These are phyloP conservation scores for Thymelicus acteon DNA, from an alignment of 2,888 invertebrate genomes.

Conservation along the genomic window DNA sequence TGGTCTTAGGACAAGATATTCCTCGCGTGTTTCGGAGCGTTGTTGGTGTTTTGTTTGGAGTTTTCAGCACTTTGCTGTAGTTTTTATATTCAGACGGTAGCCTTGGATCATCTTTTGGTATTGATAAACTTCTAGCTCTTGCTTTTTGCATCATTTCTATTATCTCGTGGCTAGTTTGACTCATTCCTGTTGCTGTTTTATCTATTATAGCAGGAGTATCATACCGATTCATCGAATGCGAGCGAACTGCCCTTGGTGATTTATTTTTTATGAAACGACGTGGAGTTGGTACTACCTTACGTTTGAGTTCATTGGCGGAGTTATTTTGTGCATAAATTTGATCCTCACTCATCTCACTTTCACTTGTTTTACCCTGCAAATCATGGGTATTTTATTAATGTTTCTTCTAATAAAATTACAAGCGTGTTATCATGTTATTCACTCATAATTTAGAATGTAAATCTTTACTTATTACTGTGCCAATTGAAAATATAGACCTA, in stretches of 20 bases:
- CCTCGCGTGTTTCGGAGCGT: conserved; percentile 68
- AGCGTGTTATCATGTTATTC: conserved; percentile 21
- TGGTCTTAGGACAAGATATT: conserved; percentile 82
- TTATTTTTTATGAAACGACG: conserved; percentile 73
- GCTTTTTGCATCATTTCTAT: conserved; percentile 79
- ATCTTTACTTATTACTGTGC: conserved; percentile 53
- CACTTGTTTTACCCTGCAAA: conserved; percentile 85
- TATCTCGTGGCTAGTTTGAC: conserved; percentile 77
- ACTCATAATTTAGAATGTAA: conserved; percentile 44
- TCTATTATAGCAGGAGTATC: conserved; percentile 67
- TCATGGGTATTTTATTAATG: conserved; percentile 39
- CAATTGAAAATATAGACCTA: conserved; percentile 72
- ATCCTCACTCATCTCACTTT: conserved; percentile 85
- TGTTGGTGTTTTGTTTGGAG: conserved; percentile 80
- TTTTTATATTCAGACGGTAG: conserved; percentile 65
- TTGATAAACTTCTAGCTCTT: conserved; percentile 77
- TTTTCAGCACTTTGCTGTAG: conserved; percentile 77
- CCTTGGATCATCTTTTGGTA: conserved; percentile 80
- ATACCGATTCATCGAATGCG: conserved; percentile 82
- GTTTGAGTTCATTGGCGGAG: conserved; percentile 58
- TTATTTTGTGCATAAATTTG: conserved; percentile 62
- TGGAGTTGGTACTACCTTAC: conserved; percentile 73
- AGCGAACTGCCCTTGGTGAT: conserved; percentile 79
- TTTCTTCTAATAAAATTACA: conserved; percentile 53
- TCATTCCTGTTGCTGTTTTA: conserved; percentile 73